Evolutionary conservation across 2,113 vertebrate genomes (phyloP), one percentile per base, ranked within the genome.

Genomic region (Prolemur simus): DNA sequence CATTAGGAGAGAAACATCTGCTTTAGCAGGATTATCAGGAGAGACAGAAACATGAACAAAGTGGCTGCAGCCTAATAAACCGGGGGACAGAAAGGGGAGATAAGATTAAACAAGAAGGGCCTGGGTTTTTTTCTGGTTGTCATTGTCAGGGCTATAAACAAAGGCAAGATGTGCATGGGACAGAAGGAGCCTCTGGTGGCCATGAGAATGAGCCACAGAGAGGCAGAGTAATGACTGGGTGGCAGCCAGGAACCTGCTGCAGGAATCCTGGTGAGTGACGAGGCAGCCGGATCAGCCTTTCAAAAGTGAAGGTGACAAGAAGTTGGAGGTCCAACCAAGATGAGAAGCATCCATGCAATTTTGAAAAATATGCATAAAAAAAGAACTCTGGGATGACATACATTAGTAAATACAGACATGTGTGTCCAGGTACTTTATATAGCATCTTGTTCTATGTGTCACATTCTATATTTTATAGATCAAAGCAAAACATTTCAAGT

Each of bases 401-500:
- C 5, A 1, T 39, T 34, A 60, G 25, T n/a, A 69, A 78, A 76
- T 58, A 82, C 1, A 82, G 74, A 68, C 69, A 60, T 6, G 18
- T 63, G 18, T 47, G n/a, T 34, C 20, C 8, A 81, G 32, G 15
- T 34, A 27, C 56, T 77, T 83, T 63, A 14, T 6, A 73, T 2
- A 84, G n/a, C 56, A n/a, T 34, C 54, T 6, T 49, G 14, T 64
- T 91, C 63, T 8, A 10, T 34, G 10, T 27, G 27, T 32, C 23
- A 80, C 8, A 76, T 54, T 58, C 58, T 58, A 6, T 12, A 54
- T n/a, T 71, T 91, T 71, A 85, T 82, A 76, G n/a, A 91, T 63
- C 49, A 89, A 92, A 82, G 20, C 4, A 37, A 74, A 96, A 68
- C 8, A 56, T 23, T 18, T 21, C 66, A 71, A 34, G 20, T 37